Conservation (phyloP, 37 sponge, comb jelly and placozoan genomes). For the Mnemiopsis leidyi region DNA sequence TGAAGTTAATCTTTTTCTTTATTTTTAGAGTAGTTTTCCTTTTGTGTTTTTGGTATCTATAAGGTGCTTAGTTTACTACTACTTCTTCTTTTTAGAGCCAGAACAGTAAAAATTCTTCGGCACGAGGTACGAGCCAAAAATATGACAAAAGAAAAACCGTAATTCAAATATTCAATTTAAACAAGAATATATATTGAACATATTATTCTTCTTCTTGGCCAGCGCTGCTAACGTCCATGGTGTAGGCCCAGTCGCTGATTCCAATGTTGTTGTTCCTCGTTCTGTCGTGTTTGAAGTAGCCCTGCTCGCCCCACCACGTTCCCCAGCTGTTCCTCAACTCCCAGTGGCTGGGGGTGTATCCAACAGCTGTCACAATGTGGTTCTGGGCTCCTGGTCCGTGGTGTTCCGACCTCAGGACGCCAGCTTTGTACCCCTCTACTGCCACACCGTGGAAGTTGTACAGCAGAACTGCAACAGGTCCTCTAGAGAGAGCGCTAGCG, state of each 20-base stretch:
- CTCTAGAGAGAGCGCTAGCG: neutral
- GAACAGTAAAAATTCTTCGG: too few species aligned
- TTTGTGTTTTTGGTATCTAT: too few species aligned
- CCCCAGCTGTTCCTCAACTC: conserved; percentile 38
- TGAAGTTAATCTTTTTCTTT: too few species aligned
- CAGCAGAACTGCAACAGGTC: conserved; percentile 4
- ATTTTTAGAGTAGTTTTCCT: too few species aligned
- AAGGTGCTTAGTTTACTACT: too few species aligned
- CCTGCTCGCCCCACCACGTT: neutral
- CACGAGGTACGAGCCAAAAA: too few species aligned
- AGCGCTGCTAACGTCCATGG: neutral
- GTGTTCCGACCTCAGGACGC: neutral
- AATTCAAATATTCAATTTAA: too few species aligned
- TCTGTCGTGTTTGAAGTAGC: neutral
- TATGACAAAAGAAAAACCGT: too few species aligned
- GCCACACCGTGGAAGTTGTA: conserved; percentile 34
- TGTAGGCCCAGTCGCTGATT: conserved; percentile 14
- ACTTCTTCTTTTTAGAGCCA: too few species aligned
- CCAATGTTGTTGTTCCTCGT: conserved; percentile 16
- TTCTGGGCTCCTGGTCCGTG: neutral
- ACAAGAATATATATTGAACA: too few species aligned
- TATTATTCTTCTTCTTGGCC: conserved; percentile 24
- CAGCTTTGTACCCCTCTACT: conserved; percentile 2
- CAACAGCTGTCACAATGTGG: conserved; percentile 6
- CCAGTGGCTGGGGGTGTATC: conserved; percentile 9